Conservation (phyloP, 2,113 vertebrate species). For the Hippolais icterina region DNA sequence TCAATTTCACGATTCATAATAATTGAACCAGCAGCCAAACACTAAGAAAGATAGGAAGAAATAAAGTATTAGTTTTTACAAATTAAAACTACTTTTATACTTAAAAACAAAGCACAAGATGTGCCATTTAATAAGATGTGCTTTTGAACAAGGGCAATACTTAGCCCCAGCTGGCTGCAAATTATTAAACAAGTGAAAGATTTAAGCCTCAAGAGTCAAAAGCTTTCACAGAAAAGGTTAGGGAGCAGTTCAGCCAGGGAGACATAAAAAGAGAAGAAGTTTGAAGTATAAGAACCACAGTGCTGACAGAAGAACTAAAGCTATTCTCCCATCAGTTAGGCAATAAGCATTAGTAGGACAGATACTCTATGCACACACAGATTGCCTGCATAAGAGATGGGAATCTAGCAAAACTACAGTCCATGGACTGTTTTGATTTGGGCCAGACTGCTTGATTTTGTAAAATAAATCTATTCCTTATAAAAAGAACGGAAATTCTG, state of each 20-base stretch:
- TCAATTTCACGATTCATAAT: constrained; percentile 99
- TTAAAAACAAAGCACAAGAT: neutral
- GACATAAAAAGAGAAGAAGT: neutral
- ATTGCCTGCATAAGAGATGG: neutral
- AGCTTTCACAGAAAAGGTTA: neutral
- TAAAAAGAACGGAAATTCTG: neutral
- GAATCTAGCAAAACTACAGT: neutral
- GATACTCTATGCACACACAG: neutral
- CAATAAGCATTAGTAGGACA: neutral
- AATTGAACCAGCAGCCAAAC: constrained; percentile 95
- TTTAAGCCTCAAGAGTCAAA: neutral
- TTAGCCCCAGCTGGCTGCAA: neutral
- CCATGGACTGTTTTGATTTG: neutral
- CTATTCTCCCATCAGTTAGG: neutral
- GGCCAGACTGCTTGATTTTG: neutral
- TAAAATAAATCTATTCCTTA: neutral
- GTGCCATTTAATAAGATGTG: neutral
- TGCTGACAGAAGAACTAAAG: neutral
- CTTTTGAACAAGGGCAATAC: neutral
- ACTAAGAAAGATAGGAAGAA: constrained; percentile 72
- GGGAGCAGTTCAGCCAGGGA: neutral
- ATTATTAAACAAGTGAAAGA: neutral
- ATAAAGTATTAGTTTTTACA: neutral
- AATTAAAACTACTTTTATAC: neutral
- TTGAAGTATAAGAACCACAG: neutral